These are phyloP conservation scores for Pyrochroa serraticornis DNA, from an alignment of 2,888 invertebrate genomes.

Conservation along the genomic window DNA sequence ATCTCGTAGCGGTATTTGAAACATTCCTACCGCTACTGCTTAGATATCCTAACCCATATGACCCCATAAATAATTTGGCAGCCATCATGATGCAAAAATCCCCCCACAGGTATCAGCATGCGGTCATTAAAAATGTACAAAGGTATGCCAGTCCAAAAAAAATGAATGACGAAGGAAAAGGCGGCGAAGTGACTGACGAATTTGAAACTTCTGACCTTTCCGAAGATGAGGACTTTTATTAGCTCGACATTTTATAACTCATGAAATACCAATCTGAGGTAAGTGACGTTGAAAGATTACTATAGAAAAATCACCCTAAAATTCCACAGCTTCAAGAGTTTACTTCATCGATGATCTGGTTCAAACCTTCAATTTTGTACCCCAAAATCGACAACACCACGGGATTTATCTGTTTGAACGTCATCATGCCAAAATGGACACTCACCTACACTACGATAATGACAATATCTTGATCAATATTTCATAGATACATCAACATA, in stretches of 20 bases:
- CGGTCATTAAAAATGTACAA: conserved; percentile 10
- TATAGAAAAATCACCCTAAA: conserved; percentile 17
- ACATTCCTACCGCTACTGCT: conserved; percentile 21
- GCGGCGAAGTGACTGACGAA: neutral
- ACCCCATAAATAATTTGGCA: conserved; percentile 19
- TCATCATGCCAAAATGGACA: conserved; percentile 24
- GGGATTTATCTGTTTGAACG: conserved; percentile 21
- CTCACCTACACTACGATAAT: conserved; percentile 15
- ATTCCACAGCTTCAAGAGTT: conserved; percentile 16
- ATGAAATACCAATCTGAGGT: conserved; percentile 14
- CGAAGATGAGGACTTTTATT: neutral
- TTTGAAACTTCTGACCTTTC: conserved; percentile 10
- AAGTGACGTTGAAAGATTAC: conserved; percentile 10
- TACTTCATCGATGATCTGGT: conserved; percentile 18
- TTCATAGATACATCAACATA: conserved; percentile 15
- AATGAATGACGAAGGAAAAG: neutral
- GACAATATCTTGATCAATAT: conserved; percentile 14
- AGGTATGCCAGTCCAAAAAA: conserved; percentile 11
- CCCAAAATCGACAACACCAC: conserved; percentile 21
- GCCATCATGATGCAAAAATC: conserved; percentile 11
- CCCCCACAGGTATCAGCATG: conserved; percentile 11
- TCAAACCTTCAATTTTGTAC: conserved; percentile 17
- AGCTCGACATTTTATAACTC: conserved; percentile 13
- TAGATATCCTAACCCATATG: conserved; percentile 17
- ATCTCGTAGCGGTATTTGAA: conserved; percentile 16